A percentile compares a stretch with the other conserved stretches of the same genome.
Conservation (phyloP, 2,888 invertebrate species). For the Protodeltote pygarga region DNA sequence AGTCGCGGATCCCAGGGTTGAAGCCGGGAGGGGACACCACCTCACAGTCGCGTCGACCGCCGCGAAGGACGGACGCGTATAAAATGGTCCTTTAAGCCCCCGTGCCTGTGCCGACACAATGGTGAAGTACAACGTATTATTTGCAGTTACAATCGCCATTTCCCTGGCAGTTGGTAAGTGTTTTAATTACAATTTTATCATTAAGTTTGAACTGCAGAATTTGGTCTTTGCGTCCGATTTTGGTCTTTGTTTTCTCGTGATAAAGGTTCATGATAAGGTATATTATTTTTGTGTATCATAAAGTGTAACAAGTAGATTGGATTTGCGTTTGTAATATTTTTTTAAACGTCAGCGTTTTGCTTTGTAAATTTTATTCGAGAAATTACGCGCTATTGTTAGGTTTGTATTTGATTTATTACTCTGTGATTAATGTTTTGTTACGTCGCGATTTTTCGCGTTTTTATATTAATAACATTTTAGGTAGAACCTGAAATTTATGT, state of each 20-base stretch:
- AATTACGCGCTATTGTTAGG: no score
- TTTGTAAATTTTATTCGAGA: no score
- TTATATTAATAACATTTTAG: no score
- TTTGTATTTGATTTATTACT: no score
- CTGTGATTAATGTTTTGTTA: no score
- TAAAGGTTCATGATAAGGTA: no score
- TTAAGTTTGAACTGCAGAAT: conserved; percentile 9
- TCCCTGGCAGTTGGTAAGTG: conserved; percentile 73
- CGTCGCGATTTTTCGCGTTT: no score
- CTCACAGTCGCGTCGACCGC: conserved; percentile 46
- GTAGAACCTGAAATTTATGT: no score
- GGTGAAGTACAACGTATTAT: conserved; percentile 66
- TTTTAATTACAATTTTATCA: conserved; percentile 23
- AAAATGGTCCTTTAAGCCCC: conserved; percentile 34
- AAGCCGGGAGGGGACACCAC: conserved; percentile 34
- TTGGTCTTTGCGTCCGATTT: background rate
- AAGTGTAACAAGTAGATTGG: no score
- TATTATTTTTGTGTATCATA: no score
- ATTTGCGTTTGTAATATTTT: no score
- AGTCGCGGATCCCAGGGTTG: conserved; percentile 42
- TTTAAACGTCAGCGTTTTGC: no score
- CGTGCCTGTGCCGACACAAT: conserved; percentile 59
- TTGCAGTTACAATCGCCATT: conserved; percentile 66
- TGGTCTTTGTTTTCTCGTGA: background rate
- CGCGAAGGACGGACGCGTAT: conserved; percentile 60